Evolutionary conservation across 2,888 invertebrate genomes (phyloP), one percentile per base, ranked within the genome.

Genomic region (Drosophila atroscutellata): DNA sequence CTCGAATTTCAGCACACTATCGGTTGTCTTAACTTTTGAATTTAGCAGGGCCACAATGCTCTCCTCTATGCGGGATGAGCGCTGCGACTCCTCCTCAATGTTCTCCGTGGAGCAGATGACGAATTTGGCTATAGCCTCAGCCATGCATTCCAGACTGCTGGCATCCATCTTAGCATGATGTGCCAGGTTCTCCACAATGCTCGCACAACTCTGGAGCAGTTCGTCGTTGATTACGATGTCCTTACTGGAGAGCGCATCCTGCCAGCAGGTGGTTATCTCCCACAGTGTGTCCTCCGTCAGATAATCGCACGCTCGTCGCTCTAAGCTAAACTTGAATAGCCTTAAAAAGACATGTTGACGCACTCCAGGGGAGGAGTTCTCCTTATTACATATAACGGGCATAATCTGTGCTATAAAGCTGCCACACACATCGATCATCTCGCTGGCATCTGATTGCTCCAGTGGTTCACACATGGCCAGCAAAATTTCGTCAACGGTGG

Each of bases 231-330:
- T 83, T 37, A 76, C 69, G 26, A 93, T 90, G 59, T 93, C 92
- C 57, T 90, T 83, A 75, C 92, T 92, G 2, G 93, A 92, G 6
- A 94, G 77, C 9, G 94, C 94, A 91, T 94, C 95, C 85, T 94
- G 94, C 95, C 95, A 95, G 47, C 95, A 94, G 20, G 94, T 94
- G 26, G 94, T 94, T 45, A 94, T 92, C 91, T 95, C 95, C 93
- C 94, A 93, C 79, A 95, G 91, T 15, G 95, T 94, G 74, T 94
- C 94, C 66, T 92, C 91, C 0, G 92, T 91, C 20, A 93, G 75
- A 68, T 86, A 84, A 55, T 92, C 91, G 58, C 85, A 90, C 2
- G 88, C 89, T 13, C 83, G 88, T 42, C 90, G 90, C 67, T 92
- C 92, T 67, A 94, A 92, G 42, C 93, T 93, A 49, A 94, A 92